Conservation (phyloP, 1,140 invertebrate species). For the Drosophila takahashii region DNA sequence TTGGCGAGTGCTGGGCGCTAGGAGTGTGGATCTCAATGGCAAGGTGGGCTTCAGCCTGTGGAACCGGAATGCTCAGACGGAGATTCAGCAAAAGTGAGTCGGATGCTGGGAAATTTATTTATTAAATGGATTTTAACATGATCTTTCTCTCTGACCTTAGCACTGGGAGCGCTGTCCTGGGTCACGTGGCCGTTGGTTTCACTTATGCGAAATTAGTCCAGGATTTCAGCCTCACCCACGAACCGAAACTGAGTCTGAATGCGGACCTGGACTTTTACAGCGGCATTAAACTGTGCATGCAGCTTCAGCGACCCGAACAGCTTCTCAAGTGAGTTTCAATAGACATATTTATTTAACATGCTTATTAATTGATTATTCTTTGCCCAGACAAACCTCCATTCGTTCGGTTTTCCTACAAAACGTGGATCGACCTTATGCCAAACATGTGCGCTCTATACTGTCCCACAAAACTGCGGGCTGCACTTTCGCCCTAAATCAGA, state of each 20-base stretch:
- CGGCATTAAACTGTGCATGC: conserved; percentile 91
- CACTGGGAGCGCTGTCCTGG: conserved; percentile 89
- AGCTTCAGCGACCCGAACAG: conserved; percentile 90
- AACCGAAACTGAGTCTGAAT: conserved; percentile 90
- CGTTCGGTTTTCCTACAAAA: conserved; percentile 58
- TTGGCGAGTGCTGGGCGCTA: conserved; percentile 88
- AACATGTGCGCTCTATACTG: conserved; percentile 52
- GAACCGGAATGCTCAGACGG: conserved; percentile 93
- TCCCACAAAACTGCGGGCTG: conserved; percentile 86
- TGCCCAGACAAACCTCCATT: conserved; percentile 47
- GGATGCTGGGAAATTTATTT: background rate
- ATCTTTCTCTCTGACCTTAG: conserved; percentile 84
- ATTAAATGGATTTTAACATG: too few species aligned
- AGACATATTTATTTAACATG: background rate
- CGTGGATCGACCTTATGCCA: conserved; percentile 52
- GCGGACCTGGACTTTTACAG: conserved; percentile 93
- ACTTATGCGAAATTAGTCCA: conserved; percentile 89
- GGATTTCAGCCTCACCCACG: conserved; percentile 89
- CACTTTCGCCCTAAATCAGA: conserved; percentile 91
- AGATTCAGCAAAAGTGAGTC: conserved; percentile 91
- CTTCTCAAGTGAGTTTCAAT: conserved; percentile 86
- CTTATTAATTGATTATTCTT: background rate
- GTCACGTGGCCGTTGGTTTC: conserved; percentile 88
- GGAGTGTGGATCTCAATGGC: conserved; percentile 93
- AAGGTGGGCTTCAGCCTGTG: conserved; percentile 94